Base-by-base conservation (phyloP, 1,140 invertebrate species). In the Drosophila murphyi region DNA sequence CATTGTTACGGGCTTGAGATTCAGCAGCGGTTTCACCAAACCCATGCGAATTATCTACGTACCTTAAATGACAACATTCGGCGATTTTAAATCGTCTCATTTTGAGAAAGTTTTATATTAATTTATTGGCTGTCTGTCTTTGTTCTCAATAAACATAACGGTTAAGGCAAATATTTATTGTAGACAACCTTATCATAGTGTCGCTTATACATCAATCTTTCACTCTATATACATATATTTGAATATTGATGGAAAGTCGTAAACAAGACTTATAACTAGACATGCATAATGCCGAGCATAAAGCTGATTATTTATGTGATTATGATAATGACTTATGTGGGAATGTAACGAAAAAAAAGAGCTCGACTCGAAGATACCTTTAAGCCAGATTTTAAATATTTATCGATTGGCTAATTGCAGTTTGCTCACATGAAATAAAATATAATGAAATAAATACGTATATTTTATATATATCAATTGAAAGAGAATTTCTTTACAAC, bases 281-380 rank as follows among this genome's bases (percentile, higher is more conserved):
- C 7, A 48, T 28, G 45, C 6, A 48, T 7, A 48, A 10, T 12
- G 12, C 5, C n/a, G 12, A 28, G 12, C n/a, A 39, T 20, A 43
- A 7, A 43, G 39, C 51, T 43, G 5, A 0, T 7, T 29, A 41
- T 56, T 56, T 56, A 41, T 54, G 51, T 54, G 32, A 41, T 45
- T 60, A 60, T 60, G 57, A 34, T 60, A 34, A 60, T 60, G n/a
- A 60, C 32, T 10, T 5, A 57, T 57, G 39, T 56, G 54, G n/a
- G 5, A 20, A 20, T 1, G 20, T 20, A 20, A 20, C 20, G 20
- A 20, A 20, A 20, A 6, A 6, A 7, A 12, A 12, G 12, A 6
- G 45, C 6, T 43, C 41, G n/a, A 43, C 41, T n/a, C 10, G 41
- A 4, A 2, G 41, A 43, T 43, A 43, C 41, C 41, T 7, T 43